phyloP scores from a whole-genome alignment of 1,140 invertebrate genomes.

The Papilio glaucus region DNA sequence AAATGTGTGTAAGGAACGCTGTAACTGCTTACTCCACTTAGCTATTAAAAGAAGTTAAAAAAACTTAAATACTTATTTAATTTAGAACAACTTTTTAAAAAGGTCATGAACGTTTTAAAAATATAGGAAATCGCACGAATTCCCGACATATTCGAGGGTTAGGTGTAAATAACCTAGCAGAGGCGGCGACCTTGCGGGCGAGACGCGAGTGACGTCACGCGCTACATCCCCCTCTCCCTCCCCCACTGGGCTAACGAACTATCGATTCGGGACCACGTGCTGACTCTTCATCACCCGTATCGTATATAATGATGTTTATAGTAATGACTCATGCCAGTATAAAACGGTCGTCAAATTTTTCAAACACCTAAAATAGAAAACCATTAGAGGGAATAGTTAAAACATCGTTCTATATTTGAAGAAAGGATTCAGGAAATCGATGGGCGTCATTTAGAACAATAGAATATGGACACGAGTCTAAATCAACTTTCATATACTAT shows the following conservation, averaged over 20 bases:
- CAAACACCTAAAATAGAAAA: constrained; percentile 23
- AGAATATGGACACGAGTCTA: no score
- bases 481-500: no score
- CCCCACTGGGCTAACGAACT: constrained; percentile 55
- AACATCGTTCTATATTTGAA: constrained; percentile 4
- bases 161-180: constrained; percentile 45
- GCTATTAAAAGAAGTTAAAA: background rate
- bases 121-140: constrained; percentile 28
- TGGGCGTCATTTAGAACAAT: background rate
- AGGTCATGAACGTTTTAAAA: constrained; percentile 18
- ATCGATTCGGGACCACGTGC: constrained; percentile 67
- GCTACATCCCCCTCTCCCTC: constrained; percentile 43
- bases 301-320: constrained; percentile 26
- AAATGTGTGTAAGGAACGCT: no score
- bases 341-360: constrained; percentile 19
- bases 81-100: background rate
- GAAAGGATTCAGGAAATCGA: background rate
- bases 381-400: background rate
- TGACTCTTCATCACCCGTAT: constrained; percentile 27
- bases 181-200: constrained; percentile 63
- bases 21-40: background rate
- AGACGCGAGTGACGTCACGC: constrained; percentile 58
- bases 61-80: no score
- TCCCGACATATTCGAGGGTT: constrained; percentile 36
- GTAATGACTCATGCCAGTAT: constrained; percentile 7